Percentiles rank a stretch among this genome's conserved stretches.
These are phyloP conservation scores for Telmatochromis sp. DNA, from an alignment of 2,113 vertebrate species.

Conservation along the genomic window DNA sequence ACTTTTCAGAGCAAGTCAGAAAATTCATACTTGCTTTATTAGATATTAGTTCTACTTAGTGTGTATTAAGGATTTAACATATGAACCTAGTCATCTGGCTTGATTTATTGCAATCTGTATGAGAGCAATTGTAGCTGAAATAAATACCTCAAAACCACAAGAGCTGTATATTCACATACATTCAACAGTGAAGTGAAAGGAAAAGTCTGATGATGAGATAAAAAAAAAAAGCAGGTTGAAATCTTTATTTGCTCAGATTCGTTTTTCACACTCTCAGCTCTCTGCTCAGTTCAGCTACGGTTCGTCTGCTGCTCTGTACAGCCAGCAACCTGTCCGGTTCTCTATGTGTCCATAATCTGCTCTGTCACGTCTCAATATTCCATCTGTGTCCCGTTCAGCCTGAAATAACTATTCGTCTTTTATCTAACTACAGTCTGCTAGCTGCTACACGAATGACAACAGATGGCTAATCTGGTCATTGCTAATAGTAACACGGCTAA, in stretches of 20 bases:
- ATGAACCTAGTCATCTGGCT: constrained; percentile 34
- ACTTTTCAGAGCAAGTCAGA: background rate
- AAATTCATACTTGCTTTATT: background rate
- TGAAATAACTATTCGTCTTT: background rate
- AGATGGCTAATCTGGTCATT: background rate
- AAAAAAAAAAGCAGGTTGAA: background rate
- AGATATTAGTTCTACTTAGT: constrained; percentile 14
- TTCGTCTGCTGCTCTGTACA: background rate
- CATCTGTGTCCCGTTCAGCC: background rate
- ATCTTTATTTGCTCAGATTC: background rate
- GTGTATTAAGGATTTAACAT: constrained; percentile 34
- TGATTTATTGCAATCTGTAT: constrained; percentile 21
- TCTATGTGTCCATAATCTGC: background rate
- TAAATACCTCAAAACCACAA: background rate
- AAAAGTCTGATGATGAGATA: background rate
- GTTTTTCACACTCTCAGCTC: background rate
- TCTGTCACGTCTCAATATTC: background rate
- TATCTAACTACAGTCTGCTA: background rate
- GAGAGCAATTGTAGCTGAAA: background rate
- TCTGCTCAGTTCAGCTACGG: background rate
- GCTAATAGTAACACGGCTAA: background rate
- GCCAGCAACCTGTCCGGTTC: background rate
- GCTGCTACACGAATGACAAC: background rate
- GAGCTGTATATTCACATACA: background rate
- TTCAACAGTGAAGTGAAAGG: background rate